Evolutionary conservation across 2,113 vertebrate species (phyloP).

Genomic region (Albula goreensis): DNA sequence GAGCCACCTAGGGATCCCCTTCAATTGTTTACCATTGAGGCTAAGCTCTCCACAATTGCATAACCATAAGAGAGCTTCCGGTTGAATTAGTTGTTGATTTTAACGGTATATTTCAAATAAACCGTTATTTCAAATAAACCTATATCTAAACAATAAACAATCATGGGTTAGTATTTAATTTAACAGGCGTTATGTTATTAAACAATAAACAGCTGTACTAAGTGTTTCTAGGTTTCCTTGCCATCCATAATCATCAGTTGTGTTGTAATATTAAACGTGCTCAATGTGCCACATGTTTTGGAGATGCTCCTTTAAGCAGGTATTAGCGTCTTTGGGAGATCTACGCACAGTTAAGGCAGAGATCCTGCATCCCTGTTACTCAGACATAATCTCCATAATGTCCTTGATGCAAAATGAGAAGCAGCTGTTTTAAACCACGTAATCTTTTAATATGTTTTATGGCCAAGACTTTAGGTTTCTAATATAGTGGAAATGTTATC

Average conservation of each 20-base stretch:
- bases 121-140: too few relatives aligned
- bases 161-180: not conserved
- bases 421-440: not conserved
- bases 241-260: not conserved
- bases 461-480: not conserved
- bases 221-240: not conserved
- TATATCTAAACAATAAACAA: not conserved
- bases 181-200: not conserved
- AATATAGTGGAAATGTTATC: not conserved
- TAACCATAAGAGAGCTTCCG: too few relatives aligned
- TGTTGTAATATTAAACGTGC: not conserved
- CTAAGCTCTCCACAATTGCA: too few relatives aligned
- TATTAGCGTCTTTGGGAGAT: not conserved
- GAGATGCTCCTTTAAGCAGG: not conserved
- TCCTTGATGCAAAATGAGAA: not conserved
- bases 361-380: not conserved
- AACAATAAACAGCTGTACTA: not conserved
- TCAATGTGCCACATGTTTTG: not conserved
- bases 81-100: too few relatives aligned
- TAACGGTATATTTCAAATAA: too few relatives aligned
- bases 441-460: slow-evolving; percentile 12
- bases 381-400: not conserved
- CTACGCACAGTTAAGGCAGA: not conserved
- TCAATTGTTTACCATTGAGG: too few relatives aligned
- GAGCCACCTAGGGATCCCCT: too few relatives aligned